Evolutionary conservation across 2,797 vertebrate species (phyloP).

Genomic region (Syngnathus rostellatus): DNA sequence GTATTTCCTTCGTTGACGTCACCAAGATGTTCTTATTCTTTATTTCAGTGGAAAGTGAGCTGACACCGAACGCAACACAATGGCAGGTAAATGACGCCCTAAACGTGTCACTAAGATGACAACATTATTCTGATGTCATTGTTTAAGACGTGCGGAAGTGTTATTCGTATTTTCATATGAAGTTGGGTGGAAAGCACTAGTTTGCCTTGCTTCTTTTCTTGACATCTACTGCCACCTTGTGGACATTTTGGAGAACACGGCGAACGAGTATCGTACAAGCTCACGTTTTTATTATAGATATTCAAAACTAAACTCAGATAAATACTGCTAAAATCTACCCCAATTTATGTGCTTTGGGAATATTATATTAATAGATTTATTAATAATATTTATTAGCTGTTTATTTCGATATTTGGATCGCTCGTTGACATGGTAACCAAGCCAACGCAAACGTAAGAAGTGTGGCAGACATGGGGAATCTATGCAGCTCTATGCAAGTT

Average conservation of each 20-base stretch:
- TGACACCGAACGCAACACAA: slow-evolving; percentile 46
- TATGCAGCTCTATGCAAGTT: background rate
- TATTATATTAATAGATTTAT: no score
- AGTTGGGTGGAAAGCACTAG: background rate
- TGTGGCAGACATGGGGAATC: slow-evolving; percentile 34
- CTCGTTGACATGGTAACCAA: slow-evolving; percentile 50
- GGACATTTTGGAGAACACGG: slow-evolving; percentile 38
- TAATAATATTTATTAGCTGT: slow-evolving; percentile 2
- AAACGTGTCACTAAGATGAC: background rate
- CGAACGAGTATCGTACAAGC: background rate
- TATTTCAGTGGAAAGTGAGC: slow-evolving; percentile 47
- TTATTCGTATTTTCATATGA: background rate
- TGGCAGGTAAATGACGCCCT: slow-evolving; percentile 68
- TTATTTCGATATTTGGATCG: slow-evolving; percentile 23
- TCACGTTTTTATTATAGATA: background rate
- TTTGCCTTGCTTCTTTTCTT: slow-evolving; percentile 1
- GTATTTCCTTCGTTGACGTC: background rate
- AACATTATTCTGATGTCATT: background rate
- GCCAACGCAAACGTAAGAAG: slow-evolving; percentile 12
- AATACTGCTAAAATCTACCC: background rate
- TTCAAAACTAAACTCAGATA: background rate
- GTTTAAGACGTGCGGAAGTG: background rate
- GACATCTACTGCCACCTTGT: slow-evolving; percentile 44
- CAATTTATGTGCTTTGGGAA: slow-evolving; percentile 5
- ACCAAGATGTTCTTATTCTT: slow-evolving; percentile 19